Evolutionary conservation across 2,888 invertebrate genomes (phyloP).

Genomic region (Erannis defoliaria): DNA sequence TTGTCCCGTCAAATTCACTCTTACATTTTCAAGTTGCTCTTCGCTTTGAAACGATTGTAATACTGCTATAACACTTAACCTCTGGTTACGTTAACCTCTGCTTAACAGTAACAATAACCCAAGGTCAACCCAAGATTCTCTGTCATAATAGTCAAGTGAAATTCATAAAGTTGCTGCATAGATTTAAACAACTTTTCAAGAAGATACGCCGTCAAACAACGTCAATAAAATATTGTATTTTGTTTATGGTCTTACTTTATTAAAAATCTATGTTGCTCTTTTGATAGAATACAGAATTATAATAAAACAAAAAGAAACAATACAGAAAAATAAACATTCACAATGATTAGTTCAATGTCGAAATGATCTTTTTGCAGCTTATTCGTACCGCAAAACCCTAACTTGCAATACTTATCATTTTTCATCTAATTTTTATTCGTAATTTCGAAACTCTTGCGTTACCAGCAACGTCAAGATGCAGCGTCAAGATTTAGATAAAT

Average conservation of each 20-base stretch:
- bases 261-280: too few species aligned
- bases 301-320: too few species aligned
- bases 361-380: too few species aligned
- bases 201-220: neutral
- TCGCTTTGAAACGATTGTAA: slow-evolving; percentile 39
- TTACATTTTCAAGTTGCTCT: slow-evolving; percentile 21
- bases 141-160: slow-evolving; percentile 63
- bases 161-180: slow-evolving; percentile 54
- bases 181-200: neutral
- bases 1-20: slow-evolving; percentile 13
- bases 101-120: slow-evolving; percentile 55
- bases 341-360: too few species aligned
- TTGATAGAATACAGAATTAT: too few species aligned
- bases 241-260: neutral
- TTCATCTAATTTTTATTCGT: too few species aligned
- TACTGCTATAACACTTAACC: slow-evolving; percentile 57
- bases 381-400: too few species aligned
- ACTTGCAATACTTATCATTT: too few species aligned
- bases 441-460: too few species aligned
- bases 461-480: too few species aligned
- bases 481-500: too few species aligned
- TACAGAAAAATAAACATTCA: too few species aligned
- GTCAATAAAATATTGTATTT: neutral
- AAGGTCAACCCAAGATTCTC: slow-evolving; percentile 49
- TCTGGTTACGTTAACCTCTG: slow-evolving; percentile 54